Conservation (phyloP, 2,113 vertebrate species). For the Camelus bactrianus region DNA sequence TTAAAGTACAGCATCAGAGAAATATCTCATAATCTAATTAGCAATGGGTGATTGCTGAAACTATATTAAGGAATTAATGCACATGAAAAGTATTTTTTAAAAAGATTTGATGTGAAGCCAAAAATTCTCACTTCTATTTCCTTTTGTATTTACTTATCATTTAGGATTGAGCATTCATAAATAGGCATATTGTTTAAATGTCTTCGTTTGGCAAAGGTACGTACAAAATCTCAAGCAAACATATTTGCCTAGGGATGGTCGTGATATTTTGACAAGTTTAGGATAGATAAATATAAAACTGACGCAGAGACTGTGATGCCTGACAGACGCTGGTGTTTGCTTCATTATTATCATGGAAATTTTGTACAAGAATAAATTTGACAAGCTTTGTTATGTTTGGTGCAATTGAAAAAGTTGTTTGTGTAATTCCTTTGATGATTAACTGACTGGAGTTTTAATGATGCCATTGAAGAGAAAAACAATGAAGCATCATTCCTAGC, state of each 20-base stretch:
- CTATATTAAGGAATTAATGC: background rate
- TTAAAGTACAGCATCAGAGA: background rate
- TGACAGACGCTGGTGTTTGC: conserved; percentile 75
- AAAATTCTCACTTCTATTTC: background rate
- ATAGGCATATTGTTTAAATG: conserved; percentile 25
- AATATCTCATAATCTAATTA: background rate
- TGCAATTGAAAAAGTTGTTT: conserved; percentile 77
- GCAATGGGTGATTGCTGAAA: background rate
- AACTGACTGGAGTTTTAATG: conserved; percentile 77
- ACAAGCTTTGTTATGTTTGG: conserved; percentile 78
- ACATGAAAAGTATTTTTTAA: background rate
- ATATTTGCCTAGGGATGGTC: conserved; percentile 52
- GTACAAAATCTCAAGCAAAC: conserved; percentile 57
- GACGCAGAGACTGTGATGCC: conserved; percentile 59
- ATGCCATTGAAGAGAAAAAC: conserved; percentile 66
- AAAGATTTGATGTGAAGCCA: background rate
- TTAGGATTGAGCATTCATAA: background rate
- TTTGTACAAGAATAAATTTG: conserved; percentile 80
- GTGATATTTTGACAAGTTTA: conserved; percentile 71
- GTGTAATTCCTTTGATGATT: conserved; percentile 81
- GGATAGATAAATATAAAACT: conserved; percentile 71
- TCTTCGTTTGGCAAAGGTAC: conserved; percentile 60
- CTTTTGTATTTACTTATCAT: background rate
- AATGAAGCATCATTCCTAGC: conserved; percentile 67
- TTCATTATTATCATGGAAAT: conserved; percentile 78